phyloP scores from a whole-genome alignment of 1,140 invertebrate genomes.

The Leptopilina clavipes region DNA sequence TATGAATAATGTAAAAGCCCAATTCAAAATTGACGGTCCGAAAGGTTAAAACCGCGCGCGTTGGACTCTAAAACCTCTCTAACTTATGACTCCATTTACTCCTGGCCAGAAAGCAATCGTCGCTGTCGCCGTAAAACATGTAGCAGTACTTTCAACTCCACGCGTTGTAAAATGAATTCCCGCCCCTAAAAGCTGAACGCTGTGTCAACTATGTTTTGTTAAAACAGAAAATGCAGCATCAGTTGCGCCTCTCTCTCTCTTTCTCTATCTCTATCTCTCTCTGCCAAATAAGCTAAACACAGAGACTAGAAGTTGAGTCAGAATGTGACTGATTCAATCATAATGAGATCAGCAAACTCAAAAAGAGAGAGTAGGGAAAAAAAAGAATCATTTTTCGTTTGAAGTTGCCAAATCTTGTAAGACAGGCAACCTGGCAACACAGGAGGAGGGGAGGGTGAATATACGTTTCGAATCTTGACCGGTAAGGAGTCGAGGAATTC shows the following conservation, averaged over 20 bases:
- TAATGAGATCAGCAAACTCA: not conserved
- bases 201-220: conserved; percentile 16
- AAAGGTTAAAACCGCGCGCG: not conserved
- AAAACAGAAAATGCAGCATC: too few species aligned
- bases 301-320: not conserved
- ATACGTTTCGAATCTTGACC: conserved; percentile 10
- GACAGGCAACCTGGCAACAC: not conserved
- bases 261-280: too few species aligned
- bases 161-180: conserved; percentile 7
- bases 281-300: too few species aligned
- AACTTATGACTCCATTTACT: conserved; percentile 22
- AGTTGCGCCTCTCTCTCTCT: too few species aligned
- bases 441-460: not conserved
- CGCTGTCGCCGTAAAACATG: conserved; percentile 41
- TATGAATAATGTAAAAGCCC: not conserved
- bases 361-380: not conserved
- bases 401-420: not conserved
- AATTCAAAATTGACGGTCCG: not conserved
- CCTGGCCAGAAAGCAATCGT: conserved; percentile 21
- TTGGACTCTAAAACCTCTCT: not conserved
- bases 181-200: not conserved
- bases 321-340: not conserved
- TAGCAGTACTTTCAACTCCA: conserved; percentile 18
- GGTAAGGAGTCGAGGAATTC: conserved; percentile 23
- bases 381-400: not conserved